These are phyloP conservation scores for Hypanus sabinus DNA, from an alignment of 2,113 vertebrate species.

Conservation along the genomic window DNA sequence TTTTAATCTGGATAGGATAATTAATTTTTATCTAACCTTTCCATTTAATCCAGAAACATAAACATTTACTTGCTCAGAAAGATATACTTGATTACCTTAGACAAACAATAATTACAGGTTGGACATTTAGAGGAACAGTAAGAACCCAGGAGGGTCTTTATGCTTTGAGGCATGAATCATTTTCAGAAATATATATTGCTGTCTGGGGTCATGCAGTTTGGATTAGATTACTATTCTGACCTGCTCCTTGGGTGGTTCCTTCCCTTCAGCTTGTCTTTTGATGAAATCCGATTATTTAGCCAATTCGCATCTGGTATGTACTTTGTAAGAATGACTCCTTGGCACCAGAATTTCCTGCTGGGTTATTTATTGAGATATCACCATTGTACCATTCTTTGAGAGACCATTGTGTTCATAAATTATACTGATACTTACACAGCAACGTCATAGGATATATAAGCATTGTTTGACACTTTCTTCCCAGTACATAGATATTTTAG, in stretches of 20 bases:
- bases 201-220: not conserved
- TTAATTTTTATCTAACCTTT: not conserved
- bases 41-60: not conserved
- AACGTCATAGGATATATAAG: slow-evolving; percentile 4
- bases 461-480: not conserved
- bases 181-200: not conserved
- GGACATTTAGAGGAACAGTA: not conserved
- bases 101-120: not conserved
- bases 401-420: not conserved
- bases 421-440: not conserved
- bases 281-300: slow-evolving; percentile 13
- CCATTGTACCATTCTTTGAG: not conserved
- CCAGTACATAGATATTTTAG: not conserved
- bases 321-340: not conserved
- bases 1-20: not conserved
- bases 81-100: not conserved
- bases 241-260: not conserved
- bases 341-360: not conserved
- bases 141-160: not conserved
- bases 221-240: not conserved
- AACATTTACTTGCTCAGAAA: not conserved
- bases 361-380: not conserved
- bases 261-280: not conserved
- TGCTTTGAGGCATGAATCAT: not conserved
- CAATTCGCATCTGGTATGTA: not conserved